phyloP scores from a whole-genome alignment of 2,797 vertebrate genomes.

The Anas bahamensis region DNA sequence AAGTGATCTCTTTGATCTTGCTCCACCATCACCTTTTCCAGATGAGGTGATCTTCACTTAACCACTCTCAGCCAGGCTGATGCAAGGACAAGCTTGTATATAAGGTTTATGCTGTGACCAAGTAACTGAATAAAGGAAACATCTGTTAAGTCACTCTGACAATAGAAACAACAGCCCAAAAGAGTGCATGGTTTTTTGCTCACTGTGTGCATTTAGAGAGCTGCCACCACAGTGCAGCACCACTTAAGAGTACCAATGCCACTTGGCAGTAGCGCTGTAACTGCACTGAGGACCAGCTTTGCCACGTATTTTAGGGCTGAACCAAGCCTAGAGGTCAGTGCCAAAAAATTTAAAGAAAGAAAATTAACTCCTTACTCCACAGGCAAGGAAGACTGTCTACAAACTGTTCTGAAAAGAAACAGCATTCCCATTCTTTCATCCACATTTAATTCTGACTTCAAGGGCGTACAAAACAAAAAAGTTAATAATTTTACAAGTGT shows the following conservation, averaged over 20 bases:
- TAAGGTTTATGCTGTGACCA: background rate
- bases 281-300: background rate
- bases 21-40: background rate
- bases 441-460: background rate
- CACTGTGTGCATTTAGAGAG: background rate
- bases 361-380: background rate
- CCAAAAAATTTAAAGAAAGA: background rate
- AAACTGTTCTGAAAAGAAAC: background rate
- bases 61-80: background rate
- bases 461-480: background rate
- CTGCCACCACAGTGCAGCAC: background rate
- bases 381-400: background rate
- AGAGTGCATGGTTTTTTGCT: background rate
- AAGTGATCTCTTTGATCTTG: background rate
- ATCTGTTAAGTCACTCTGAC: background rate
- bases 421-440: background rate
- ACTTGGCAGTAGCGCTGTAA: background rate
- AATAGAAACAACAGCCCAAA: background rate
- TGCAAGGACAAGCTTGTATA: background rate
- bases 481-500: background rate
- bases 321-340: background rate
- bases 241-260: background rate
- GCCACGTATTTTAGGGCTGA: background rate
- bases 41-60: background rate
- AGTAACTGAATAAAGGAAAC: background rate